Evolutionary conservation across 1,140 invertebrate genomes (phyloP), one percentile per base, ranked within the genome.

Genomic region (Drosophila repleta): DNA sequence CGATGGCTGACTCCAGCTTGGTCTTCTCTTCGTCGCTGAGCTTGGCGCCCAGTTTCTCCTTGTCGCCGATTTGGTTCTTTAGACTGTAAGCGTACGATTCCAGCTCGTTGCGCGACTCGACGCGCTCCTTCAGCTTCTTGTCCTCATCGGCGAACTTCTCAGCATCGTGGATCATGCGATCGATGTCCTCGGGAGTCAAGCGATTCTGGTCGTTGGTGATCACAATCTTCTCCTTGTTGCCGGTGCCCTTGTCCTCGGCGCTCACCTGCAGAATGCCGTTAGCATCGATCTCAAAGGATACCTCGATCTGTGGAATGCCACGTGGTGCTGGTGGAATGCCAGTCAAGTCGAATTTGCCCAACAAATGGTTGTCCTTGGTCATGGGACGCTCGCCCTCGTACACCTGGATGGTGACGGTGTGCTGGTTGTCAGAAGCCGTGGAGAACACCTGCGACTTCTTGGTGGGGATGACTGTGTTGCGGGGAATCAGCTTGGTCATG

Each of bases 381-480:
- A 99, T 99, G 26, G 98, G 97, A 90, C 99, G 95, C 93, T 99
- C 99, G 89, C 99, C 98, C 93, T 99, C 98, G 91, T 96, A 98
- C 0, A 99, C 97, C 93, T 99, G 98, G 91, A 99, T 99, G 39
- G 98, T 99, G 6, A 99, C 99, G 18, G 98, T 99, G 92, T 99
- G 97, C 91, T 99, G 99, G 92, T 99, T 99, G 90, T 99, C 99
- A 15, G 97, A 97, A 45, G 98, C 98, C 8, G 99, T 99, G 0
- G 98, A 99, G 95, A 99, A 99, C 80, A 99, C 98, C 92, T 99
- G 98, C 4, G 98, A 98, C 92, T 99, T 99, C 93, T 99, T 99
- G n/a, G 98, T 99, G 15, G 99, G 99, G 82, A 99, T 99, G 41
- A 99, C 98, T 46, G 98, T 99, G 93, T 99, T 99, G 89, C 99